Percentiles rank a stretch among this genome's conserved stretches.
Conservation (phyloP, 2,113 vertebrate genomes). For the Pangasianodon gigas region DNA sequence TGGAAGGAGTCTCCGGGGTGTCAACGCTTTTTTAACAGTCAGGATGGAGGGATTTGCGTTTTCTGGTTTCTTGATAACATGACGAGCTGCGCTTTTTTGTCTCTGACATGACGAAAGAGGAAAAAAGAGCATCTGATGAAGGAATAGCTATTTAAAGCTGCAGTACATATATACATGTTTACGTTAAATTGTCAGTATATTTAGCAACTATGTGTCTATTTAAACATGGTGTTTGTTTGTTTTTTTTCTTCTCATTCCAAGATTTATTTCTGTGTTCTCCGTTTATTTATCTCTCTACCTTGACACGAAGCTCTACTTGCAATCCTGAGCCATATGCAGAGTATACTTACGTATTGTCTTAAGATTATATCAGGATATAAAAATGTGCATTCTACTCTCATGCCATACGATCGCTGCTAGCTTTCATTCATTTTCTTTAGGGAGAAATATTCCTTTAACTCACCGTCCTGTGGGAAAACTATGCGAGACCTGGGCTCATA, state of each 20-base stretch:
- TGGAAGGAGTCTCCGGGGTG: neutral
- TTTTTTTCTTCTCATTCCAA: neutral
- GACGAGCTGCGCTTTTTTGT: neutral
- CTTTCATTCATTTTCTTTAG: neutral
- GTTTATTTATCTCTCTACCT: neutral
- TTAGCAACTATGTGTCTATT: neutral
- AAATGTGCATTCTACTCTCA: neutral
- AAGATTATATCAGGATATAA: neutral
- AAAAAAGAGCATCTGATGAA: neutral
- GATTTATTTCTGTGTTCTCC: neutral
- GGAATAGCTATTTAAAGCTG: neutral
- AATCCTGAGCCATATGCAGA: neutral
- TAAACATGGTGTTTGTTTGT: neutral
- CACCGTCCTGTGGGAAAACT: conserved; percentile 31
- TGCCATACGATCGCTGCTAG: neutral
- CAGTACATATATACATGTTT: neutral
- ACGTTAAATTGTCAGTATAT: neutral
- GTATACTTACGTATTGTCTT: neutral
- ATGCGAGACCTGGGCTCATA: neutral
- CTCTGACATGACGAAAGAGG: too few species aligned
- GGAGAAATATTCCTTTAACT: neutral
- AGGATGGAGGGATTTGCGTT: neutral
- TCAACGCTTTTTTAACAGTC: neutral
- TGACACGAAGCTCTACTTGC: neutral
- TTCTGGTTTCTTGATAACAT: neutral